phyloP scores from a whole-genome alignment of 2,797 vertebrate species.

The Oreortyx pictus region DNA sequence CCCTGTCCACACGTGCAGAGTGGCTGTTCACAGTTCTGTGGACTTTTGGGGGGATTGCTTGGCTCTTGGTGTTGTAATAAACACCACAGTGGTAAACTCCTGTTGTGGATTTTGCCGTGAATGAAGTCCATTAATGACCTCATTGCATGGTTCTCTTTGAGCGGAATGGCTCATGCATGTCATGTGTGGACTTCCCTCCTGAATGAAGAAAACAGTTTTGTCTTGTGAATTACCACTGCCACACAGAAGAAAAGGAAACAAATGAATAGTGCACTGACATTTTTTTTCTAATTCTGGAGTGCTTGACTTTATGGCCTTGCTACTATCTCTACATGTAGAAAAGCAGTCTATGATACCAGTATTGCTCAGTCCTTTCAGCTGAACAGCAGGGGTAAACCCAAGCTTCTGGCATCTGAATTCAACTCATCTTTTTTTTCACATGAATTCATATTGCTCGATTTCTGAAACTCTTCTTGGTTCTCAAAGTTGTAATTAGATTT shows the following conservation, averaged over 20 bases:
- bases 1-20: not conserved
- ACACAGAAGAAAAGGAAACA: not conserved
- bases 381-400: not conserved
- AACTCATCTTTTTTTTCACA: not conserved
- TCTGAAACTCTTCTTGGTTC: not conserved
- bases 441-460: not conserved
- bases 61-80: not conserved
- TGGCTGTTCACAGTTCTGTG: not conserved
- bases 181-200: not conserved
- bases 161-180: fast-evolving
- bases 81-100: not conserved
- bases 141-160: not conserved
- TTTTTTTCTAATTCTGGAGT: not conserved
- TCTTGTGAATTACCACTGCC: not conserved
- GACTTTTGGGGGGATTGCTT: not conserved
- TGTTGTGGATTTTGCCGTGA: not conserved
- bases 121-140: not conserved
- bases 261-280: not conserved
- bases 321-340: not conserved
- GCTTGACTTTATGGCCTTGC: not conserved
- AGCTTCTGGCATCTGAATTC: not conserved
- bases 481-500: not conserved
- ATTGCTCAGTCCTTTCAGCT: not conserved
- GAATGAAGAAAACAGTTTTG: not conserved
- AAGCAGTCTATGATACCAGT: not conserved